Conservation (phyloP, 2,113 vertebrate genomes). For the Pica pica region DNA sequence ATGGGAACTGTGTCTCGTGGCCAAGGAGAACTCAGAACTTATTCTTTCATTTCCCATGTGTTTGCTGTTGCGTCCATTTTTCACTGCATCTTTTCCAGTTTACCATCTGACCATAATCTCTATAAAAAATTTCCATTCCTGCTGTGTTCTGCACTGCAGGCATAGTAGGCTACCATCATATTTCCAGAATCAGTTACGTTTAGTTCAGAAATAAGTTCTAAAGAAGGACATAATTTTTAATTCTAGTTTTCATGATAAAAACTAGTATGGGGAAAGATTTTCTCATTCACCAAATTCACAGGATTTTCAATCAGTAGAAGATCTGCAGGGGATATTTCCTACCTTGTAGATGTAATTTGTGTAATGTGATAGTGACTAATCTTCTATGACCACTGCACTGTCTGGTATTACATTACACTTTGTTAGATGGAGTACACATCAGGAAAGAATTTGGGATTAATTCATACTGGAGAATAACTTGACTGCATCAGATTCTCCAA, state of each 20-base stretch:
- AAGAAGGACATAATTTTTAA: neutral
- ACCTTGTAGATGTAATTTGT: neutral
- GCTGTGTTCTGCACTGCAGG: neutral
- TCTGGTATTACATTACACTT: neutral
- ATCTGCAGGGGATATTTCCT: neutral
- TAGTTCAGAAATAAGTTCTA: neutral
- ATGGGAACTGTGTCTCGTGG: neutral
- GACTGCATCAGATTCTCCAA: neutral
- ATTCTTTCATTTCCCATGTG: neutral
- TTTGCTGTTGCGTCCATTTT: neutral
- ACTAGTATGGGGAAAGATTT: neutral
- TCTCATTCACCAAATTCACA: neutral
- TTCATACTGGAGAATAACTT: neutral
- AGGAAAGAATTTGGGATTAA: neutral
- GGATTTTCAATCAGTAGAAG: neutral
- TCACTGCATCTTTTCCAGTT: neutral
- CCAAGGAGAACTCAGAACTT: neutral
- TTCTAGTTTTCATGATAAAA: neutral
- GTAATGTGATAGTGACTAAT: neutral
- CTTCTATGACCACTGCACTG: neutral
- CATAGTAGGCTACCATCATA: neutral
- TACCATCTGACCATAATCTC: neutral
- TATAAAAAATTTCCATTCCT: neutral
- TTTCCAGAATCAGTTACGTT: neutral
- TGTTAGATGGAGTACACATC: neutral